phyloP scores from a whole-genome alignment of 2,797 vertebrate species.

The Pachyuromys duprasi region DNA sequence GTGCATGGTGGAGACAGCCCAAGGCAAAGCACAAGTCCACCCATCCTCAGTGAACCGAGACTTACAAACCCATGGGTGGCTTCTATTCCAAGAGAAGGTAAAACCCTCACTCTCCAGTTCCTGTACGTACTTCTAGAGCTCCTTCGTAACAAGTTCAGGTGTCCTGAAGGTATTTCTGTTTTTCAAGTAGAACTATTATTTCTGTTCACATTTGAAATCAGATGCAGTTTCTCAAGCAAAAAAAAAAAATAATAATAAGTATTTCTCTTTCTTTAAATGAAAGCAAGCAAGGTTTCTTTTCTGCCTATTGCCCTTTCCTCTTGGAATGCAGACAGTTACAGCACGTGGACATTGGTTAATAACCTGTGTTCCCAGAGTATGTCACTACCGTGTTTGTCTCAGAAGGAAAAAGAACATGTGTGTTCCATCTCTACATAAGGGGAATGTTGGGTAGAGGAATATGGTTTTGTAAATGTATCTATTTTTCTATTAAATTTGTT shows the following conservation, averaged over 20 bases:
- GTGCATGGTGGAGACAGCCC: conserved; percentile 95
- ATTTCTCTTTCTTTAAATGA: conserved; percentile 2
- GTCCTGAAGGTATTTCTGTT: background rate
- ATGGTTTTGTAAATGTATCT: background rate
- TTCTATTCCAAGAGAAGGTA: conserved; percentile 98
- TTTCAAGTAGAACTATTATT: background rate
- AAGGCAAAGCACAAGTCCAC: conserved; percentile 97
- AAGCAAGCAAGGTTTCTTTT: background rate
- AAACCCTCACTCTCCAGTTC: conserved; percentile 16
- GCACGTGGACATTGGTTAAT: background rate
- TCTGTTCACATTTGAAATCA: conserved; percentile 45
- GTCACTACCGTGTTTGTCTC: conserved; percentile 26
- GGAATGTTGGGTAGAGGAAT: background rate
- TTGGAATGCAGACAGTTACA: conserved; percentile 2
- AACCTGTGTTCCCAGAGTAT: background rate
- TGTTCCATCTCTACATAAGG: background rate
- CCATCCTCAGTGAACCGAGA: conserved; percentile 97
- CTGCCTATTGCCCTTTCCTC: background rate
- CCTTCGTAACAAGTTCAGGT: background rate
- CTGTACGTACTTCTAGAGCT: background rate
- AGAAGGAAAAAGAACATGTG: background rate
- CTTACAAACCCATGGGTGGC: conserved; percentile 95
- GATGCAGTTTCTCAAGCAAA: background rate
- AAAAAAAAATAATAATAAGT: background rate
- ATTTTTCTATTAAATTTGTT: background rate